Evolutionary conservation across 1,140 invertebrate species (phyloP), one percentile per base, ranked within the genome.

Genomic region (Mya arenaria): DNA sequence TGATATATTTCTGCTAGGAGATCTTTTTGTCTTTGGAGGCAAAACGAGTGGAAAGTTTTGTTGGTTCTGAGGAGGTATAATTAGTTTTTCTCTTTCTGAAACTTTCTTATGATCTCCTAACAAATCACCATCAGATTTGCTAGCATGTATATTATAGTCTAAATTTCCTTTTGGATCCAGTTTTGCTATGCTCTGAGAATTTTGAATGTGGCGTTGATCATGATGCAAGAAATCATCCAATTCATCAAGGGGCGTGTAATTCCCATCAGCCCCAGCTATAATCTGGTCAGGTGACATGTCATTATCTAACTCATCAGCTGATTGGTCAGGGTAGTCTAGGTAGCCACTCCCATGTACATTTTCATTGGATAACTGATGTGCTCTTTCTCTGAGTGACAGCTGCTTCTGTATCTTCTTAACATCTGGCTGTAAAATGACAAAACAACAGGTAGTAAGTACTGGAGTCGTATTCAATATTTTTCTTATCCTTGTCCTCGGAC

Each of bases 131-230:
- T 80, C 77, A 34, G 77, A 80, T 80, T 71, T 80, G 55, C 77
- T 80, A 30, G 77, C 62, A 17, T 80, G 77, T n/a, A 80, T 80
- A 71, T 80, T 80, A 44, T 60, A 80, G 28, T 80, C 77, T 5
- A 80, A 37, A 48, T 80, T 80, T 17, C 77, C 77, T n/a, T 66
- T 48, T 8, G 77, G 77, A 25, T 71, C 52, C 4, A 80, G 65
- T 62, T 71, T 80, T 3, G 77, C 77, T 0, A 44, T 58, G 65
- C 77, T 80, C 44, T 71, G 77, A 32, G 77, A 60, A 10, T 56
- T 68, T 6, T 63, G 58, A 32, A 68, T 30, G 1, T 56, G 37
- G 3, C n/a, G 52, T 34, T 69, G 15, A 6, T 69, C 62, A 36
- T 80, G 62, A n/a, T 39, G 10, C 36, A 44, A 62, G 10, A 82